phyloP scores from a whole-genome alignment of 2,113 vertebrate genomes.

The Meles meles region DNA sequence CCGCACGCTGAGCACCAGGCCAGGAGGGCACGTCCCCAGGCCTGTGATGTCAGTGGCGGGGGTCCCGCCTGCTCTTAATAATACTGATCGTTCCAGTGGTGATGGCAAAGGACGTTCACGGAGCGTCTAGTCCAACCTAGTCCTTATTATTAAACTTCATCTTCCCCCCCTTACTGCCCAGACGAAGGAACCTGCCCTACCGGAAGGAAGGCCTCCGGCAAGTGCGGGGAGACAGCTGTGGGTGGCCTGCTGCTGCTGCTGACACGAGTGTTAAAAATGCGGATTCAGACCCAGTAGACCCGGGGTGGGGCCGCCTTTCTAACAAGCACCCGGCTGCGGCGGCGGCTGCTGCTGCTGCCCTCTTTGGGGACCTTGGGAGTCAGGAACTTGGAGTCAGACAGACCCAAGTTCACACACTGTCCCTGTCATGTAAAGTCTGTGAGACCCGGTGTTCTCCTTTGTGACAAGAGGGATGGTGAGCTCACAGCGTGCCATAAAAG shows the following conservation, averaged over 20 bases:
- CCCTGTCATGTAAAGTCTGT: neutral
- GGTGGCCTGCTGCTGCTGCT: accelerated
- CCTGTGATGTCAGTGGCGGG: neutral
- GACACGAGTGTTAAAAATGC: neutral
- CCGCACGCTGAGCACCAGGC: neutral
- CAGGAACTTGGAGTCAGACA: neutral
- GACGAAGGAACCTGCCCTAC: neutral
- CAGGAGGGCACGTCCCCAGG: neutral
- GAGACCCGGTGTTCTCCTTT: neutral
- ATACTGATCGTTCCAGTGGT: neutral
- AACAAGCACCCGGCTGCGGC: neutral
- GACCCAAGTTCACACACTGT: neutral
- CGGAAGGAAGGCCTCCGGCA: neutral
- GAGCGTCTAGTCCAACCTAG: neutral
- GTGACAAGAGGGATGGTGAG: neutral
- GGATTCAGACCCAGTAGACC: neutral
- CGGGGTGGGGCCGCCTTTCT: neutral
- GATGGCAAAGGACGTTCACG: neutral
- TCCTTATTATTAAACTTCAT: neutral
- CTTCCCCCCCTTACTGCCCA: neutral
- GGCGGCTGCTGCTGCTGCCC: neutral
- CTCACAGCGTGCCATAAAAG: neutral
- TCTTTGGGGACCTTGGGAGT: neutral
- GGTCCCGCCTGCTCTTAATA: neutral
- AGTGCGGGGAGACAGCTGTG: accelerated